Evolutionary conservation across 2,888 invertebrate species (phyloP), one percentile per base, ranked within the genome.

Genomic region (Archips crataeganus): DNA sequence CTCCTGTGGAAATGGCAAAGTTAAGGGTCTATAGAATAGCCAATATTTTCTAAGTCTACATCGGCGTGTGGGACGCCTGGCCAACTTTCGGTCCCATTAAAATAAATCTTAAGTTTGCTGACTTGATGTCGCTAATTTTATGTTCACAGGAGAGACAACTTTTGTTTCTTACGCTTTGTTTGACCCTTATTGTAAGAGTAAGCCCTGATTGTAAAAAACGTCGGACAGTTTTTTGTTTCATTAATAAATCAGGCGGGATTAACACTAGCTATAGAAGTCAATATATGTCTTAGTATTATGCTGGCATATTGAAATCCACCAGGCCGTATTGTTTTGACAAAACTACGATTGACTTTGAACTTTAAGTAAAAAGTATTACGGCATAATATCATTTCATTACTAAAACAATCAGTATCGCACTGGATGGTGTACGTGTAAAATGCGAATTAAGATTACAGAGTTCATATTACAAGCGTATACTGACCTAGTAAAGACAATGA

Each of bases 401-500:
- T 13, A 23, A 54, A 49, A 23, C 9, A 54, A 57, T 57, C 9
- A 45, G 10, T 15, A 10, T 32, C 42, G 42, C n/a, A 57, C 36
- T 47, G 51, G 69, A 62, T 45, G 65, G 76, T 71, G 72, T 78
- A 78, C 76, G 77, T 78, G 81, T 78, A 76, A 77, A 75, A 75
- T 75, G 71, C 78, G 81, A 80, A 77, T 77, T 74, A 74, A 68
- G 79, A 79, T 82, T 79, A 77, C 82, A 82, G 82, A 85, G 86
- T 86, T 89, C 87, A 83, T 79, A 85, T 90, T 87, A 84, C 88
- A 85, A 78, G 80, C 81, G 83, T 82, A 81, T 84, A 81, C 79
- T 88, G 91, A 90, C 90, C 92, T 79, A 91, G 86, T 90, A 89
- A 87, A 80, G 79, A 81, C 79, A 79, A 80, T 79, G 81, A 82